Conservation (phyloP, 2,888 invertebrate species). For the Metellina segmentata region DNA sequence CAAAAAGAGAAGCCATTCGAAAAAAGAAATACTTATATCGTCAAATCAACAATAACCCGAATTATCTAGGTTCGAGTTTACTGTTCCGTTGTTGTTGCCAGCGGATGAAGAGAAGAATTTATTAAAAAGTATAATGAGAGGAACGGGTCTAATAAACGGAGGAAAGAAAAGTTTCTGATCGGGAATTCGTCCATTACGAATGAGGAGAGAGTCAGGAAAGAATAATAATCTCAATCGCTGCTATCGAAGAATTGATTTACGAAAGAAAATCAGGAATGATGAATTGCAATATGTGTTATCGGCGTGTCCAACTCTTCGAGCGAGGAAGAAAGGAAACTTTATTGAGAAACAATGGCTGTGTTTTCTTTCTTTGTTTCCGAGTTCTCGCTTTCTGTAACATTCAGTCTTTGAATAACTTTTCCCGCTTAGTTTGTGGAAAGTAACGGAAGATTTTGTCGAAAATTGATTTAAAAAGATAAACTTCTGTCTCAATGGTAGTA, state of each 20-base stretch:
- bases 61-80: constrained; percentile 69
- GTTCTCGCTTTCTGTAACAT: constrained; percentile 2
- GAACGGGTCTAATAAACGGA: constrained; percentile 65
- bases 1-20: constrained; percentile 22
- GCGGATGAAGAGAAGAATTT: constrained; percentile 58
- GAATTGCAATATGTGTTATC: constrained; percentile 76
- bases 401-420: constrained; percentile 67
- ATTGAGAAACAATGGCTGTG: constrained; percentile 74
- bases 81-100: constrained; percentile 54
- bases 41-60: constrained; percentile 75
- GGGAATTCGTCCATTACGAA: constrained; percentile 39
- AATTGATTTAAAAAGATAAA: constrained; percentile 71
- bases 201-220: constrained; percentile 33
- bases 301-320: constrained; percentile 62
- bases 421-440: constrained; percentile 28
- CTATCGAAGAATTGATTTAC: constrained; percentile 73
- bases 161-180: constrained; percentile 39
- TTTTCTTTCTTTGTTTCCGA: constrained; percentile 34
- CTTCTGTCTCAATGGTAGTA: constrained; percentile 5
- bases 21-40: constrained; percentile 72
- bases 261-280: constrained; percentile 73
- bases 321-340: constrained; percentile 64
- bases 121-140: constrained; percentile 75
- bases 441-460: constrained; percentile 61
- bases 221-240: constrained; percentile 69